Base-by-base conservation (phyloP, 2,797 vertebrate genomes). In the Danio albolineatus region DNA sequence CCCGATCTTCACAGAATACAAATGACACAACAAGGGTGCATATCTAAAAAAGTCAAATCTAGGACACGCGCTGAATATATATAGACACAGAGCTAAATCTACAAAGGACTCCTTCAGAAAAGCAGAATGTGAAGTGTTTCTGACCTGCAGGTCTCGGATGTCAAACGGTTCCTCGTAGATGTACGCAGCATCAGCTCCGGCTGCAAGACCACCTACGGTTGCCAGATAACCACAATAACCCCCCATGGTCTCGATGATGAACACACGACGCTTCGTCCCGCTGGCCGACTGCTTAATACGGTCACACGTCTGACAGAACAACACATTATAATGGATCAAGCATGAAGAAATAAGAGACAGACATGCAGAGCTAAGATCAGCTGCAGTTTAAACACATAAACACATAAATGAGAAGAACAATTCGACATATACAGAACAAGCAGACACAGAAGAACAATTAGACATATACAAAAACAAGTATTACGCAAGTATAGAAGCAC, bases 241-340 rank as follows among this genome's bases (percentile, higher is more conserved):
- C 0, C 97, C 97, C 97, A 97, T 97, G 0, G 96, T 97, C 91
- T 98, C 97, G 0, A 98, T 93, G 87, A 98, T 97, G 82, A 98
- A 98, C 71, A 98, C 97, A 0, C 96, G 94, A 9, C 96, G 94
- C 86, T 98, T 98, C 83, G 97, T 97, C 19, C 97, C 97, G 0
- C 96, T 96, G 0, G 97, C 95, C 0, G 97, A 98, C 87, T 97
- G 96, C 88, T 98, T 98, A 89, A 98, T 96, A 76, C 95, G 93
- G 88, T 98, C 97, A 10, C 97, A 98, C 1, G 97, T 98, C 97
- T 98, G 87, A 77, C 64, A 81, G 4, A 62, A 74, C 13, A 76
- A 62, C 38, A 76, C 44, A 73, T 53, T 43, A 17, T 1, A 39
- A 78, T 13, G 46, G 36, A 70, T 70, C n/a, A 78, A 43, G 64